These are phyloP conservation scores for Morpho deidamia DNA, from an alignment of 2,888 invertebrate species.

Conservation along the genomic window DNA sequence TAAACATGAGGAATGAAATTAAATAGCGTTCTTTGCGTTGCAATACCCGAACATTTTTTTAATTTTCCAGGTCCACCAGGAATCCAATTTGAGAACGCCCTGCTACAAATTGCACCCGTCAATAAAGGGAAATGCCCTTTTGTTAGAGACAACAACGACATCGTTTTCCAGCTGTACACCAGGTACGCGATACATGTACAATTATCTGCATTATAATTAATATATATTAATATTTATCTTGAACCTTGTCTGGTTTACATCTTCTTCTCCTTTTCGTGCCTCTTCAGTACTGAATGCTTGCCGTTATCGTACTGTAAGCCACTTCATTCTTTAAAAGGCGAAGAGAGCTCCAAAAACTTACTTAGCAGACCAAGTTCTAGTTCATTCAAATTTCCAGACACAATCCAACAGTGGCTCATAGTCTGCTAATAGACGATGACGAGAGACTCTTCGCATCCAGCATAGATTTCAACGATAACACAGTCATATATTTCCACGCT, in stretches of 20 bases:
- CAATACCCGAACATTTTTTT: background rate
- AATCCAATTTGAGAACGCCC: constrained; percentile 74
- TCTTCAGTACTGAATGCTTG: too few relatives aligned
- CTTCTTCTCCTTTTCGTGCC: too few relatives aligned
- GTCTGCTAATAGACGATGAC: constrained; percentile 70
- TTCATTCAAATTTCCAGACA: constrained; percentile 51
- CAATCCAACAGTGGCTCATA: constrained; percentile 74
- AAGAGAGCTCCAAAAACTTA: too few relatives aligned
- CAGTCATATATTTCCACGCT: constrained; percentile 80
- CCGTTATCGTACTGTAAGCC: too few relatives aligned
- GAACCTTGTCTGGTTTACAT: too few relatives aligned
- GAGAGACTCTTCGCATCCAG: constrained; percentile 73
- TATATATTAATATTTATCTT: too few relatives aligned
- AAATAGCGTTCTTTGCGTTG: too few relatives aligned
- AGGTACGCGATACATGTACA: constrained; percentile 46
- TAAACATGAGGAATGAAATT: too few relatives aligned
- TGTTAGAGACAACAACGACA: constrained; percentile 68
- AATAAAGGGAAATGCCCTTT: constrained; percentile 77
- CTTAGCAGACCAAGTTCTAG: background rate
- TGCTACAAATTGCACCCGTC: constrained; percentile 77
- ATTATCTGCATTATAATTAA: too few relatives aligned
- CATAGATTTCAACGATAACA: constrained; percentile 77
- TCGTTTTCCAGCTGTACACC: constrained; percentile 75
- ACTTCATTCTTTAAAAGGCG: too few relatives aligned
- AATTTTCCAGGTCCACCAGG: constrained; percentile 74